Evolutionary conservation across 2,797 vertebrate species (phyloP).

Genomic region (Lerista edwardsae): DNA sequence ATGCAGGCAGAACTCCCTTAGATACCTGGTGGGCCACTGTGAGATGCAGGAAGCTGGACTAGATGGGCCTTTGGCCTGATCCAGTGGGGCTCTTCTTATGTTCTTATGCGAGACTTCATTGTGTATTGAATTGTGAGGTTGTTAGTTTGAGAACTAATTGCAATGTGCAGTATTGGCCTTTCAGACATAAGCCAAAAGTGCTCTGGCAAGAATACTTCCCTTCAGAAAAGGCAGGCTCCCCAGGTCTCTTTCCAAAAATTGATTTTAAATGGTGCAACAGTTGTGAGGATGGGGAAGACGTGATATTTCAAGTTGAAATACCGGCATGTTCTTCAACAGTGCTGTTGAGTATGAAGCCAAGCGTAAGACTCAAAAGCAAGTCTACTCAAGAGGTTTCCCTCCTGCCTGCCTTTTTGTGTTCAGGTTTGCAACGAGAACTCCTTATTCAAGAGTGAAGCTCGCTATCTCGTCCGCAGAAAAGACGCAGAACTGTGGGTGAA

Average conservation of each 20-base stretch:
- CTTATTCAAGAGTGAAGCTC: slow-evolving; percentile 92
- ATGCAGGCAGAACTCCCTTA: no score
- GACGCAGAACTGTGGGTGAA: slow-evolving; percentile 92
- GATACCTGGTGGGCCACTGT: no score
- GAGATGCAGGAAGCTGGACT: no score
- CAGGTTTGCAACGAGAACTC: slow-evolving; percentile 98
- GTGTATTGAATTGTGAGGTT: not conserved
- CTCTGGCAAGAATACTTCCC: not conserved
- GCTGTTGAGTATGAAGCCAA: not conserved
- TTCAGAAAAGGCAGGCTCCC: not conserved
- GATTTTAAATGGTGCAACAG: not conserved
- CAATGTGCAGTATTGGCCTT: not conserved
- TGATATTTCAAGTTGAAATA: not conserved
- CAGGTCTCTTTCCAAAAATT: not conserved
- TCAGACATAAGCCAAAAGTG: not conserved
- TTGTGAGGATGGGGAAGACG: not conserved
- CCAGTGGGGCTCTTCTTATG: no score
- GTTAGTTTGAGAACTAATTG: not conserved
- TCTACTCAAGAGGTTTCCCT: not conserved
- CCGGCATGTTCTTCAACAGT: not conserved
- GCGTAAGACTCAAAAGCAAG: not conserved
- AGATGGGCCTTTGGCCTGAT: no score
- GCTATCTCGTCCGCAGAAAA: slow-evolving; percentile 92
- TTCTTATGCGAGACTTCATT: not conserved
- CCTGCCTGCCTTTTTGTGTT: slow-evolving; percentile 27